Evolutionary conservation across 2,113 vertebrate genomes (phyloP).

Genomic region (Circaetus gallicus): DNA sequence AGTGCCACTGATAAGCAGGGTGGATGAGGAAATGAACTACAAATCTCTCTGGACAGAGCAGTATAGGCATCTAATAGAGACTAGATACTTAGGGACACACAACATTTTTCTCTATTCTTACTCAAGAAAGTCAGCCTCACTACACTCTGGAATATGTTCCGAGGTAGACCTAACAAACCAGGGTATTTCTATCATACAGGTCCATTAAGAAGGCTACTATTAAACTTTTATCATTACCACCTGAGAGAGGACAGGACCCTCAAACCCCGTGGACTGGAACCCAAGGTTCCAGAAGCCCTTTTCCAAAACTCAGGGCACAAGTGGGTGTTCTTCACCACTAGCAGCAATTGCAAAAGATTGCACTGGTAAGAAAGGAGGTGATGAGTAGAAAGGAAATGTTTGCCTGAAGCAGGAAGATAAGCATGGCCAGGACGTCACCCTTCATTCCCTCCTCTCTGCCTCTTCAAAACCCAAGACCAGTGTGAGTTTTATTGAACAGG

Average conservation of each 20-base stretch:
- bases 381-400: neutral
- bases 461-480: neutral
- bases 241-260: neutral
- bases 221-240: neutral
- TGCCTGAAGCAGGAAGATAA: neutral
- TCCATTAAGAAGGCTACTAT: neutral
- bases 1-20: neutral
- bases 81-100: neutral
- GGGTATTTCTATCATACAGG: neutral
- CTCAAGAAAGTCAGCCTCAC: neutral
- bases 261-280: neutral
- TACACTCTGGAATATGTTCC: neutral
- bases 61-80: neutral
- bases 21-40: neutral
- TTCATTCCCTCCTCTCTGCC: neutral
- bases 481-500: neutral
- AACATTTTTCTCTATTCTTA: neutral
- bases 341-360: neutral
- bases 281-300: neutral
- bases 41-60: neutral
- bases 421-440: neutral
- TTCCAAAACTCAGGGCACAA: neutral
- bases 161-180: neutral
- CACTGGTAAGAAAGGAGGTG: neutral
- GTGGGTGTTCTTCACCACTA: neutral